Evolutionary conservation across 2,888 invertebrate genomes (phyloP).

Genomic region (Tenthredo mesomela): DNA sequence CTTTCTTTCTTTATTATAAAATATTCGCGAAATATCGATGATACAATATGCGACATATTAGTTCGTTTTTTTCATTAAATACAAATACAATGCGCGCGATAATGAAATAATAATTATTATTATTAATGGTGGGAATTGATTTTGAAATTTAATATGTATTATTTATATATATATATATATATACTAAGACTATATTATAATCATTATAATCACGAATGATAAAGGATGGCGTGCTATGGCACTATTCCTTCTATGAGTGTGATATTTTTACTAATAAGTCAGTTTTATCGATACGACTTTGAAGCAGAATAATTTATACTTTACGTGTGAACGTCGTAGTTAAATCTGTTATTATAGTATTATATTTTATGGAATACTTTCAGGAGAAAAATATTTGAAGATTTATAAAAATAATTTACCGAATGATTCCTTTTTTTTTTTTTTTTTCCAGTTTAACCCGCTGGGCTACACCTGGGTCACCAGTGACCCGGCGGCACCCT

Average conservation of each 20-base stretch:
- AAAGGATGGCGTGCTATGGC: conserved; percentile 51
- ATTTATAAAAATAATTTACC: conserved; percentile 14
- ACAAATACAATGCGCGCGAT: conserved; percentile 17
- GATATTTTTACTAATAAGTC: background rate
- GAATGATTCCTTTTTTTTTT: background rate
- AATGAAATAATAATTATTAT: conserved; percentile 30
- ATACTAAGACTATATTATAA: conserved; percentile 18
- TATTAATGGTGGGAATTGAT: conserved; percentile 36
- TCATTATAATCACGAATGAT: conserved; percentile 42
- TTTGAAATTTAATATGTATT: conserved; percentile 1
- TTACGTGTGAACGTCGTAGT: background rate
- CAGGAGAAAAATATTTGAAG: background rate
- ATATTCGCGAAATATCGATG: conserved; percentile 32
- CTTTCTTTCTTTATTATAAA: background rate
- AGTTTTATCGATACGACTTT: background rate
- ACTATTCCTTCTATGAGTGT: conserved; percentile 33
- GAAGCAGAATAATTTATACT: conserved; percentile 26
- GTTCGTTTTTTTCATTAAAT: conserved; percentile 29
- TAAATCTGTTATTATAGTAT: background rate
- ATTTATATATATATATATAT: background rate
- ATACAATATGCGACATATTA: background rate
- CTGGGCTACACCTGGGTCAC: too few relatives aligned
- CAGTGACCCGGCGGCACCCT: too few relatives aligned
- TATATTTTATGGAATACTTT: conserved; percentile 19
- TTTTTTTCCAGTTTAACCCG: background rate